Evolutionary conservation across 2,797 vertebrate species (phyloP), one percentile per base, ranked within the genome.

Genomic region (Brachyrhaphis roseni): DNA sequence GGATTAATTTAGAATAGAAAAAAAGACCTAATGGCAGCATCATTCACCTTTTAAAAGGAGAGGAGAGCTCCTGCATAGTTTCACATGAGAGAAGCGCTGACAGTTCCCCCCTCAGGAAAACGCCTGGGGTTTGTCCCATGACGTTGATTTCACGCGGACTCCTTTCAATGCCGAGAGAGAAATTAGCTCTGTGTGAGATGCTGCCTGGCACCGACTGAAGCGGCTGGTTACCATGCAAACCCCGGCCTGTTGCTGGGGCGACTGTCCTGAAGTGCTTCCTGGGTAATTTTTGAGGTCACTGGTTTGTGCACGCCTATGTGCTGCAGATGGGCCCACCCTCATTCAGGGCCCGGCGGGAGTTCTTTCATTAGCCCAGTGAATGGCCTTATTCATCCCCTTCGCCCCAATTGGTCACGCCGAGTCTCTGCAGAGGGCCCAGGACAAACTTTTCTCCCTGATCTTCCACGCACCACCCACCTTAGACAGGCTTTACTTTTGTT

Each of bases 241-340:
- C 93, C 88, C 89, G 76, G 92, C 91, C 90, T 92, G 95, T 96
- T 95, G 94, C 95, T 94, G 92, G 91, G 95, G 95, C 85, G 93
- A 96, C 94, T 92, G 90, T 93, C 93, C 94, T 91, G 94, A 93
- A 96, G 94, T 95, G 95, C 94, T 96, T 96, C 95, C 95, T 96
- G 94, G 94, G 94, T 95, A 95, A 95, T 95, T 95, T 95, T 95
- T 91, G 94, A 96, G 96, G 95, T 96, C 94, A 96, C 94, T 94
- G 95, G 95, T 95, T 96, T 95, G 94, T 95, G 95, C 94, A 95
- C 91, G 94, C 94, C 95, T 95, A 93, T 92, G 93, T 93, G 94
- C 81, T 94, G 91, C 95, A 95, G 95, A 95, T 94, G 94, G 93
- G 94, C 93, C 93, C 93, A 93, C 92, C 94, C 93, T 94, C 94